Evolutionary conservation across 2,113 vertebrate genomes (phyloP), one percentile per base, ranked within the genome.

Genomic region (Corythoichthys haematopterus): DNA sequence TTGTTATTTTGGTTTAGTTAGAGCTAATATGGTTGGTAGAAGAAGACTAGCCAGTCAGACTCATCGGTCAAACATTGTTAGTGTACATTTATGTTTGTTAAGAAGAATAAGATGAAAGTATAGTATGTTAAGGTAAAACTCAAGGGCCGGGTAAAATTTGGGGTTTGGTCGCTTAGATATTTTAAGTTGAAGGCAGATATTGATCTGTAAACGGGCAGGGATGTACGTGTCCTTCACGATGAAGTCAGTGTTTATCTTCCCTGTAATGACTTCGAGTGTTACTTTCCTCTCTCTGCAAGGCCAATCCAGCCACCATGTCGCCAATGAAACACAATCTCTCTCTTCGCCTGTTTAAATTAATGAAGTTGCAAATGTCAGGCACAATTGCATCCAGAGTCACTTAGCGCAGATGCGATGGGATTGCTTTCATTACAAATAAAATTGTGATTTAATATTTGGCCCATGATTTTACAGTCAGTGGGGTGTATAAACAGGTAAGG

Each of bases 351-450:
- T 38, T 51, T 48, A 65, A 85, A 69, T 79, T 80, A 85, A 88
- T 82, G 76, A 84, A 84, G 84, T 78, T 85, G 78, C 70, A 84
- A 82, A 80, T 73, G 67, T 80, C 78, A 74, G 80, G 78, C 76
- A 79, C 83, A 71, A 80, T 80, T 88, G 69, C 72, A 78, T 79
- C 69, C 59, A 11, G 78, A 84, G 88, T 87, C 86, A 78, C 88
- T 90, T 86, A 80, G 76, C 65, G 82, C 74, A 83, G 86, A 86
- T 78, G 72, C 87, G 80, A 88, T 79, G 84, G 85, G 77, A 75
- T 81, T 47, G 62, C 79, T 86, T 87, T 86, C 84, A 88, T 85
- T 86, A 83, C 78, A 75, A 82, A 85, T 87, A 83, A 85, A 89
- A 81, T 72, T 70, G 68, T 81, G 83, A 91, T 85, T 87, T 85